phyloP scores from a whole-genome alignment of 2,113 vertebrate species.

The Crotalus viridis region DNA sequence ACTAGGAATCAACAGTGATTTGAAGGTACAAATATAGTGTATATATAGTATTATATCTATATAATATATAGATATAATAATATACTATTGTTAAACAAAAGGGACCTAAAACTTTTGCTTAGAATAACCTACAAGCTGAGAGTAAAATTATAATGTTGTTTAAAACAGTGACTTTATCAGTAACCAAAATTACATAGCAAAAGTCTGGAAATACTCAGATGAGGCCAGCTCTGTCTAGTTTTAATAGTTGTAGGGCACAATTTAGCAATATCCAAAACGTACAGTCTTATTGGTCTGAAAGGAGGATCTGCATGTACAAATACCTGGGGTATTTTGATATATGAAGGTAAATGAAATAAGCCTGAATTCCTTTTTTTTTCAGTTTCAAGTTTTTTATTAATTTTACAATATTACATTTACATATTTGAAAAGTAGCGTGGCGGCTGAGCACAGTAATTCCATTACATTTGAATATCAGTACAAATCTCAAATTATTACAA shows the following conservation, averaged over 20 bases:
- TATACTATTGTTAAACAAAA: neutral
- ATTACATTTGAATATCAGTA: too few species aligned
- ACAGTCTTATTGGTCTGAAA: neutral
- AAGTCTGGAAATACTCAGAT: neutral
- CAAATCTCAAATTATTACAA: too few species aligned
- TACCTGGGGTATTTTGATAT: neutral
- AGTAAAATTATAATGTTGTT: neutral
- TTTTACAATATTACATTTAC: too few species aligned
- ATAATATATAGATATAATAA: neutral
- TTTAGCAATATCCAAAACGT: neutral
- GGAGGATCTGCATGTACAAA: neutral
- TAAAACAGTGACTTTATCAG: neutral
- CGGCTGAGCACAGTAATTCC: too few species aligned
- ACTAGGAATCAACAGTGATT: neutral
- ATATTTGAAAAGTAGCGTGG: too few species aligned
- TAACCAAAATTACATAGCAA: neutral
- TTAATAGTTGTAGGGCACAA: neutral
- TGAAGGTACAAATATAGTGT: neutral
- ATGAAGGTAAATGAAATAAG: neutral
- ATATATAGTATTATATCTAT: neutral
- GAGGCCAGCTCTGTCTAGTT: neutral
- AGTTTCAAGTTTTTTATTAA: too few species aligned
- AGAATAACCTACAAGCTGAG: neutral
- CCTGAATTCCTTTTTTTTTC: neutral
- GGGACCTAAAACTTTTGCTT: neutral